These are phyloP conservation scores for Hippocampus barbouri DNA, from an alignment of 2,113 vertebrate genomes.

Conservation along the genomic window DNA sequence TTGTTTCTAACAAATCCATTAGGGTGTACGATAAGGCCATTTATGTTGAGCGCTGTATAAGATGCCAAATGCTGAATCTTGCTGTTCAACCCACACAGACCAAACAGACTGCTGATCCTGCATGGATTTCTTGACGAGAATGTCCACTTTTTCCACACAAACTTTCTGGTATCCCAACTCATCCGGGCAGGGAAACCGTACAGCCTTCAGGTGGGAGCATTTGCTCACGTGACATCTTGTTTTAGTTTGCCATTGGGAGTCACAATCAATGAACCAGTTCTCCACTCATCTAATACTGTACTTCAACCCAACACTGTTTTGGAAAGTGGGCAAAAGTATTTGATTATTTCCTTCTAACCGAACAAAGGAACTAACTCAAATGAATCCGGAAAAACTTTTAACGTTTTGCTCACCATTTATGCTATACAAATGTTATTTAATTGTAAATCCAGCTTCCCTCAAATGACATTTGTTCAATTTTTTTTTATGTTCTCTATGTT, in stretches of 20 bases:
- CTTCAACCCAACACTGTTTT: not conserved
- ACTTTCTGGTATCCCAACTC: constrained; percentile 95
- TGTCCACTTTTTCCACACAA: constrained; percentile 99
- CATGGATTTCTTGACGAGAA: constrained; percentile 98
- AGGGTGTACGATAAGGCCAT: no score
- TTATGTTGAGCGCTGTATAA: not conserved
- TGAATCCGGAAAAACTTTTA: not conserved
- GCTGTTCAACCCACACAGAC: constrained; percentile 67
- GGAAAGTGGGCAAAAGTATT: not conserved
- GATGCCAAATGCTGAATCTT: not conserved
- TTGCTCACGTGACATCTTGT: not conserved
- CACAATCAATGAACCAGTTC: not conserved
- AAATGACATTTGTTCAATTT: not conserved
- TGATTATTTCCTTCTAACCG: no score
- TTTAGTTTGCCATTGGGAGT: not conserved
- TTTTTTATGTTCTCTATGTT: not conserved
- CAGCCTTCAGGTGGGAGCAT: constrained; percentile 85
- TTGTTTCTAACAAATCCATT: no score
- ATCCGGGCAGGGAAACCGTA: constrained; percentile 97
- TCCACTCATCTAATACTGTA: not conserved
- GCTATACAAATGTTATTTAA: not conserved
- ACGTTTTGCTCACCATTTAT: not conserved
- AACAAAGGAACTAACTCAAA: not conserved
- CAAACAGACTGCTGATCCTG: constrained; percentile 94
- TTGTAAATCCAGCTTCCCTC: constrained; percentile 5